Base-by-base conservation (phyloP, 1,140 invertebrate genomes). In the Nephotettix cincticeps region DNA sequence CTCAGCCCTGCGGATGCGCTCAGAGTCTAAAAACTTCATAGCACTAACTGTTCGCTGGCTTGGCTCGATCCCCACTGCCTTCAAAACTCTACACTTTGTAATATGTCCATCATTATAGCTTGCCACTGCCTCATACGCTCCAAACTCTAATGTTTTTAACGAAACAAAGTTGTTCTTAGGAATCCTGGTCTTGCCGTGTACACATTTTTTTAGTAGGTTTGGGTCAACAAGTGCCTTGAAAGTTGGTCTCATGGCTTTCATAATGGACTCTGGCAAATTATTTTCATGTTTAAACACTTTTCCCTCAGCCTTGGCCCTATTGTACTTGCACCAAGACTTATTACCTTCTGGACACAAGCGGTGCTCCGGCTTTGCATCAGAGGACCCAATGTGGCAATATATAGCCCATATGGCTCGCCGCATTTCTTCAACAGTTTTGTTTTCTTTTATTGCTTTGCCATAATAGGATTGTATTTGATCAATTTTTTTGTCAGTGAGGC, bases 341-440 rank as follows among this genome's bases (percentile, higher is more conserved):
- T 63, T 36, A 17, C 69, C 69, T 58, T 63, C 32, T 63, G 76
- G 73, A 68, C 77, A 78, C 51, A 75, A 69, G 25, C 69, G 30
- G 70, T 78, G 78, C 23, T 71, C 45, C 11, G 77, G 78, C 29
- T 77, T 73, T 30, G 76, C 70, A 63, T 79, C 75, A 45, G 77
- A 78, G 25, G 78, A 80, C 45, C 70, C 69, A 17, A 75, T 73
- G 68, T 81, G 79, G 72, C 76, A 75, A 68, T 68, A 78, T 28
- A 76, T 77, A 68, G 76, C 76, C 78, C 75, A 77, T n/a, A 81
- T 75, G 27, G 77, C 77, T 63, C 76, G 71, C 69, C 73, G 76
- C 78, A 79, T 81, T 27, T 78, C 70, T 70, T 79, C 72, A 28
- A 76, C n/a, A n/a, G n/a, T 78, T 68, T 36, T 30, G 61, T 73